phyloP scores from a whole-genome alignment of 2,888 invertebrate species.

The Heliconius erato region DNA sequence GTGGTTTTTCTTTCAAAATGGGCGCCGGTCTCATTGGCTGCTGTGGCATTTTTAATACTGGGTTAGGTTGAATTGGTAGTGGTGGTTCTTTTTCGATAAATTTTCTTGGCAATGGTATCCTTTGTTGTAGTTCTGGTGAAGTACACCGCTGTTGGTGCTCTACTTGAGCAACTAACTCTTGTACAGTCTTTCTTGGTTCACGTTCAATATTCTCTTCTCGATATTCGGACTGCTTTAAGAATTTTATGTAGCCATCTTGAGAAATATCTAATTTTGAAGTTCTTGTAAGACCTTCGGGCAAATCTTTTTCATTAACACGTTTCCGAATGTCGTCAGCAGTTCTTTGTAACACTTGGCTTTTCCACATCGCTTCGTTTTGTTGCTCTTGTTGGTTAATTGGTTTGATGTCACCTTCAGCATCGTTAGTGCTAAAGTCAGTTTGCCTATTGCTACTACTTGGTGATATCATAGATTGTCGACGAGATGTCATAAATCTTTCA shows the following conservation, averaged over 20 bases:
- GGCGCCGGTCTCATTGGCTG: constrained; percentile 81
- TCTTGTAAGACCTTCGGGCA: constrained; percentile 69
- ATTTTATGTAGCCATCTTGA: constrained; percentile 82
- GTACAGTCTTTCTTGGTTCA: constrained; percentile 85
- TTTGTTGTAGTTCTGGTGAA: constrained; percentile 67
- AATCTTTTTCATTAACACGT: constrained; percentile 76
- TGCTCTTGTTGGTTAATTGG: constrained; percentile 56
- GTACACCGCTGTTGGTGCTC: constrained; percentile 81
- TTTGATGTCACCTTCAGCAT: constrained; percentile 63
- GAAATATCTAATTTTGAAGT: constrained; percentile 78
- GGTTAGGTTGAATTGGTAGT: constrained; percentile 62
- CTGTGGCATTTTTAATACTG: constrained; percentile 77
- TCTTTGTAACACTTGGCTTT: constrained; percentile 80
- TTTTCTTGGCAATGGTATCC: constrained; percentile 70
- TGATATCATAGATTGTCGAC: constrained; percentile 73
- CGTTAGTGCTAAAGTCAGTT: constrained; percentile 62
- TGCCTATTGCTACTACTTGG: constrained; percentile 65
- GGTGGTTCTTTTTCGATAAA: constrained; percentile 67
- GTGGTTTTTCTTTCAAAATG: constrained; percentile 79
- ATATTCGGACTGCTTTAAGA: constrained; percentile 73
- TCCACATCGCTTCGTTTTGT: constrained; percentile 71
- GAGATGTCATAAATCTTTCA: constrained; percentile 70
- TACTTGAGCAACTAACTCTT: constrained; percentile 87
- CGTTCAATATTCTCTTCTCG: constrained; percentile 65
- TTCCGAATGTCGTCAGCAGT: constrained; percentile 80